phyloP scores from a whole-genome alignment of 1,140 invertebrate genomes.

The Apis dorsata region DNA sequence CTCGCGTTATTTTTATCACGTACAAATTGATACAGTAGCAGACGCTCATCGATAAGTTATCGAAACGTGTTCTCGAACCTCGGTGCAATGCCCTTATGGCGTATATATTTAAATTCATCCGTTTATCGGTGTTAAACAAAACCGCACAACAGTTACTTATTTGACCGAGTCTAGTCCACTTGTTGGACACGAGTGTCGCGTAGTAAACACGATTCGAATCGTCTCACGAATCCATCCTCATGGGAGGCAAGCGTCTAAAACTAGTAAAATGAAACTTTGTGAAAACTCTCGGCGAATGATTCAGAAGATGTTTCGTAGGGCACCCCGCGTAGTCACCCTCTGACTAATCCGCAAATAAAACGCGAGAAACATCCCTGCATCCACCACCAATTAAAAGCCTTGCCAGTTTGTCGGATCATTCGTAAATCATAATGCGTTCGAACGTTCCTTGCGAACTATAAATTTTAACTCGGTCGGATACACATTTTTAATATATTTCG shows the following conservation, averaged over 20 bases:
- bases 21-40: neutral
- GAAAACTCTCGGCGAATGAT: conserved; percentile 29
- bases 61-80: neutral
- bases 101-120: conserved; percentile 20
- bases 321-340: conserved; percentile 49
- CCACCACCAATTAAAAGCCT: conserved; percentile 2
- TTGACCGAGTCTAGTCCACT: conserved; percentile 35
- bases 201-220: conserved; percentile 38
- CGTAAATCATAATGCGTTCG: neutral
- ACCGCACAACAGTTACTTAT: conserved; percentile 21
- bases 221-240: neutral
- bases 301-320: conserved; percentile 54
- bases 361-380: conserved; percentile 10
- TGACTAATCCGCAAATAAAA: conserved; percentile 50
- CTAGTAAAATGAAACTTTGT: conserved; percentile 30
- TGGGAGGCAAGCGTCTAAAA: conserved; percentile 24
- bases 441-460: neutral
- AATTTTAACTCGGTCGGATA: neutral
- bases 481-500: neutral
- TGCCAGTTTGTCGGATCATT: neutral
- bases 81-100: neutral
- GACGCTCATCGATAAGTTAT: conserved; percentile 1
- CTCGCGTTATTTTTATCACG: neutral
- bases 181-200: conserved; percentile 28
- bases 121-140: conserved; percentile 17